Conservation (phyloP, 2,888 invertebrate genomes). For the Harmothoe impar region DNA sequence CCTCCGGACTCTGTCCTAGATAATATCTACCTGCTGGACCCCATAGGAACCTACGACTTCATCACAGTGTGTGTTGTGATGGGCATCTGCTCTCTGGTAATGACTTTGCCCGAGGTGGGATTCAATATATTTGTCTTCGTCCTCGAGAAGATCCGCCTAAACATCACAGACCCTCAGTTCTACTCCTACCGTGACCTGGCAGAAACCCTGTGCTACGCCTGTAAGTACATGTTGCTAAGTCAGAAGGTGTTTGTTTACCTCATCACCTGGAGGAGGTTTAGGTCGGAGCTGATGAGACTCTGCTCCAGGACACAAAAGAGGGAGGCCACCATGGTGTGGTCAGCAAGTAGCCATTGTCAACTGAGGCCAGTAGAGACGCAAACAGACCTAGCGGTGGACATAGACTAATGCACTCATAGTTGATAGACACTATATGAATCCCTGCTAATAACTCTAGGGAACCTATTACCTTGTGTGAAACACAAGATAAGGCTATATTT, state of each 20-base stretch:
- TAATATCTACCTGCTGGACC: constrained; percentile 71
- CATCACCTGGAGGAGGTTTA: constrained; percentile 32
- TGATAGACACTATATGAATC: no score
- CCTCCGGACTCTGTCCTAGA: constrained; percentile 67
- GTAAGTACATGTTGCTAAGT: constrained; percentile 72
- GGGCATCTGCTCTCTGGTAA: constrained; percentile 69
- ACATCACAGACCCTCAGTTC: background rate
- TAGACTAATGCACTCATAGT: background rate
- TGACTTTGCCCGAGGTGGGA: constrained; percentile 70
- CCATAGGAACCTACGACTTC: constrained; percentile 68
- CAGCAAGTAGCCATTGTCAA: constrained; percentile 41
- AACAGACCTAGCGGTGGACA: constrained; percentile 35
- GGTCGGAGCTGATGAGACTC: constrained; percentile 27
- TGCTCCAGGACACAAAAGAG: background rate
- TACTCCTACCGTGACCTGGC: constrained; percentile 65
- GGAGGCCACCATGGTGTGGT: background rate
- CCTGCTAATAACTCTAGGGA: no score
- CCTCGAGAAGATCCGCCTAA: constrained; percentile 49
- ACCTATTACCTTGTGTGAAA: no score
- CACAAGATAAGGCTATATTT: no score
- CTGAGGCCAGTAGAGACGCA: constrained; percentile 55
- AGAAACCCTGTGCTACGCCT: constrained; percentile 67
- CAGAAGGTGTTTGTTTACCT: constrained; percentile 74
- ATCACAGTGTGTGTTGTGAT: constrained; percentile 68
- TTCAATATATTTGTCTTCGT: constrained; percentile 69